Percentiles rank a stretch among this genome's conserved stretches.
Conservation (phyloP, 2,113 vertebrate species). For the Sapayoa aenigma region DNA sequence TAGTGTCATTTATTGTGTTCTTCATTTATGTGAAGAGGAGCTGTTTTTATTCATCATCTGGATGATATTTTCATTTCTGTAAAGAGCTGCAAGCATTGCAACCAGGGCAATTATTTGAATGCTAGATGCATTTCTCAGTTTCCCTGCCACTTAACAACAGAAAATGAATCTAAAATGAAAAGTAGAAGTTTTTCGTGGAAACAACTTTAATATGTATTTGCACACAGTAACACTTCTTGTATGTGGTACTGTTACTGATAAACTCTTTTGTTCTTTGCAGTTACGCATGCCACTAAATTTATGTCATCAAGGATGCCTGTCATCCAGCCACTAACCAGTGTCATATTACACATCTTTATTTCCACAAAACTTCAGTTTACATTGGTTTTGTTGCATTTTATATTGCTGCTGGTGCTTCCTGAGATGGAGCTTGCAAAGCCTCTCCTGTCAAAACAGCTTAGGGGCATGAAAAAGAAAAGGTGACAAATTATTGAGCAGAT, state of each 20-base stretch:
- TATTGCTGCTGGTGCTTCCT: background rate
- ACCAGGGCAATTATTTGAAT: constrained; percentile 3
- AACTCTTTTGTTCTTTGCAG: constrained; percentile 37
- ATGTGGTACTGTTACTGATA: constrained; percentile 8
- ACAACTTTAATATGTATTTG: constrained; percentile 39
- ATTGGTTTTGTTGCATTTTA: background rate
- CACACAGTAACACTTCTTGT: background rate
- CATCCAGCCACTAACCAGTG: constrained; percentile 34
- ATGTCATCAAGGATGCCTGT: constrained; percentile 38
- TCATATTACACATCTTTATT: constrained; percentile 49
- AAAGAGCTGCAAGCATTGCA: background rate
- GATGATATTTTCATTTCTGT: constrained; percentile 25
- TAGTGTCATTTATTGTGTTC: background rate
- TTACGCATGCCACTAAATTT: constrained; percentile 9
- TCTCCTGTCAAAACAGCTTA: constrained; percentile 32
- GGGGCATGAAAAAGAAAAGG: constrained; percentile 22
- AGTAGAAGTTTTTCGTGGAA: background rate
- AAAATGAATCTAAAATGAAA: background rate
- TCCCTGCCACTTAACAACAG: background rate
- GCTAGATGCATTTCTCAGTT: background rate
- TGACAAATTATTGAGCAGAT: constrained; percentile 23
- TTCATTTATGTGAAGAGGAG: background rate
- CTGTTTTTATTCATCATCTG: constrained; percentile 36
- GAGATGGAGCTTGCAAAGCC: background rate
- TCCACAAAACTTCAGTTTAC: constrained; percentile 46